These are phyloP conservation scores for Arizona elegans DNA, from an alignment of 2,113 vertebrate genomes.

Conservation along the genomic window DNA sequence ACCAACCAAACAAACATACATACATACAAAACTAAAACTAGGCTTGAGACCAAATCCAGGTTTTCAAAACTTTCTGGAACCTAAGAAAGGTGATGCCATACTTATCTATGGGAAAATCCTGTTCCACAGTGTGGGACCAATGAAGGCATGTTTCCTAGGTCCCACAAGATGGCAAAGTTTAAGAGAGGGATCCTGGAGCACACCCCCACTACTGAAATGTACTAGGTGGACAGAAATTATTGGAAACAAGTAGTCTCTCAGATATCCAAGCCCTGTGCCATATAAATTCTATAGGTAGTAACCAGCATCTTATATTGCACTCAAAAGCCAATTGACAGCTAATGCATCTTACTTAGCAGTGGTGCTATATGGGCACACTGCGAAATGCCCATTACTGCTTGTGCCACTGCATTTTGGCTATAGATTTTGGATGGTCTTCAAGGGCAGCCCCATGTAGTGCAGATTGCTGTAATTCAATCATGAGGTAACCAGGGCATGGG, in stretches of 20 bases:
- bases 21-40: neutral
- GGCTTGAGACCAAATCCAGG: neutral
- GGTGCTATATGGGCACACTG: neutral
- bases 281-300: neutral
- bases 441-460: neutral
- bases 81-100: neutral
- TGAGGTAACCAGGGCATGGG: neutral
- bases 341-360: neutral
- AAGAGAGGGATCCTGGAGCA: neutral
- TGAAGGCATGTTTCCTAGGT: neutral
- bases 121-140: neutral
- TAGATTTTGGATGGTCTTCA: neutral
- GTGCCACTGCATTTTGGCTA: neutral
- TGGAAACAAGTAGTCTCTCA: neutral
- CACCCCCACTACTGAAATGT: neutral
- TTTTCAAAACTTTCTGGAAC: neutral
- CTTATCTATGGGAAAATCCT: neutral
- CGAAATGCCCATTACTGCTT: neutral
- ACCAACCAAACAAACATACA: neutral
- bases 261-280: neutral
- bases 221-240: neutral
- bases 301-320: neutral
- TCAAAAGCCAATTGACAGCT: neutral
- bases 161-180: neutral
- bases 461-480: neutral